phyloP scores from a whole-genome alignment of 2,113 vertebrate genomes.

The Mobula birostris region DNA sequence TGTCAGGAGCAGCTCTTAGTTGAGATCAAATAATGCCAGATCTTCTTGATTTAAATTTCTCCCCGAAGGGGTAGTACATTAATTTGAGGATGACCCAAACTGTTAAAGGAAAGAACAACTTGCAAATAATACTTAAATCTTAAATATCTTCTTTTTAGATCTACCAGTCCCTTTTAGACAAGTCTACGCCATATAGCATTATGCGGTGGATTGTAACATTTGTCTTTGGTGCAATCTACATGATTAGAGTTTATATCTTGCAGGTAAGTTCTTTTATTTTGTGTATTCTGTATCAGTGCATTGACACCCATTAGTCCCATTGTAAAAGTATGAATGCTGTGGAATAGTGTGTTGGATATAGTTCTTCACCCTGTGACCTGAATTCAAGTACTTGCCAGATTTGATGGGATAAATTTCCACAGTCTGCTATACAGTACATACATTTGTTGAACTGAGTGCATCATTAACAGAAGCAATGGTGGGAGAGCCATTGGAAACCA shows the following conservation, averaged over 20 bases:
- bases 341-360: neutral
- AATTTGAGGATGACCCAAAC: neutral
- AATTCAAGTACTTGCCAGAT: neutral
- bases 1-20: neutral
- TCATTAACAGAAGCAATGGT: neutral
- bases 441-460: neutral
- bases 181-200: conserved; percentile 83
- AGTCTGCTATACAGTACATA: neutral
- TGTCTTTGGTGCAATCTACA: conserved; percentile 82
- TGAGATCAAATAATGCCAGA: neutral
- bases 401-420: neutral
- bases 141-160: conserved; percentile 54
- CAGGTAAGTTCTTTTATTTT: conserved; percentile 62
- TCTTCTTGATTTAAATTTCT: neutral
- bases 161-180: conserved; percentile 98
- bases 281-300: too few relatives aligned
- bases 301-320: neutral
- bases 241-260: conserved; percentile 96
- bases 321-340: too few relatives aligned
- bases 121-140: neutral
- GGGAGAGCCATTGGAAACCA: neutral
- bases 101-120: neutral
- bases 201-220: conserved; percentile 82
- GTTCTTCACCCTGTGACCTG: neutral
- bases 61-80: neutral